Evolutionary conservation across 2,888 invertebrate genomes (phyloP), one percentile per base, ranked within the genome.

Genomic region (Catocala fraxini): DNA sequence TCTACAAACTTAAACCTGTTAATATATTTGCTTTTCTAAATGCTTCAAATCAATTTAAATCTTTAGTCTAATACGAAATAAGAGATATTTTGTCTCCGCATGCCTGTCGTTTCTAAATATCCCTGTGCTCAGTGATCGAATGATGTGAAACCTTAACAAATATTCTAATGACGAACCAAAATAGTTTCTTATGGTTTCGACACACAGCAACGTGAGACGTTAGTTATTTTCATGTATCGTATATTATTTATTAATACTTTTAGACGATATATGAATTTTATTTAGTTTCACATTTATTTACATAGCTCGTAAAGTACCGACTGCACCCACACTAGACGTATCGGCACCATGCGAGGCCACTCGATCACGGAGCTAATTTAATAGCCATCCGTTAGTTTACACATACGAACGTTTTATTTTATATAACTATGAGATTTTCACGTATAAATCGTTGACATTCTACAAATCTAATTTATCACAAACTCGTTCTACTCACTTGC

Each of bases 401-500:
- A 60, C 62, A 54, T 60, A 59, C 59, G 42, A 51, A 61, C 47
- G 59, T 62, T 71, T 59, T 59, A 65, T 58, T 62, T 56, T 62
- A 54, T 58, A 35, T 63, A 34, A 59, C 42, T 49, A 10, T 33
- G 13, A 45, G 49, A 12, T 9, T 46, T 58, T 63, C 58, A 56
- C 41, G 56, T 56, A 62, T 67, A 67, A 48, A 33, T 35, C 45
- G 51, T 51, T 68, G 65, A 67, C 67, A 70, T 68, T 67, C 63
- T 70, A 61, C 63, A 67, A 70, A 64, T 54, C 61, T 59, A 67
- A 72, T 72, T 72, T 70, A 72, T 72, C 64, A 70, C 67, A 45
- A 67, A 59, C 59, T 62, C 56, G 61, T 59, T 72, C 57, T 55
- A 56, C 70, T 62, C 68, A 57, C 59, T 65, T 33, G n/a, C 43